These are phyloP conservation scores for Hartigia nigra DNA, from an alignment of 2,888 invertebrate genomes.

Conservation along the genomic window DNA sequence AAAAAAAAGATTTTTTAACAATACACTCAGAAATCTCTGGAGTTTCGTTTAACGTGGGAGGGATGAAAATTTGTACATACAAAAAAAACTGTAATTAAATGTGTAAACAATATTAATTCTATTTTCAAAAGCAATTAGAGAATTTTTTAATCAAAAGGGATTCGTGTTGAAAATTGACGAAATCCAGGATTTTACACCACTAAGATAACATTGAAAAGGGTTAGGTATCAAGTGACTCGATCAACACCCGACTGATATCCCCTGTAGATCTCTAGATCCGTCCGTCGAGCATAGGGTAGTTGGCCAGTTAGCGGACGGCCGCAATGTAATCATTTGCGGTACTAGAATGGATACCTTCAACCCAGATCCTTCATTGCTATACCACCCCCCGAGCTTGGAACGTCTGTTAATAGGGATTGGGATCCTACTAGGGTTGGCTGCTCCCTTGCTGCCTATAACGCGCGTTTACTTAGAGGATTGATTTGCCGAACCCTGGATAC, in stretches of 20 bases:
- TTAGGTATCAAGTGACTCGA: neutral
- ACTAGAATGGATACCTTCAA: conserved; percentile 45
- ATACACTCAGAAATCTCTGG: neutral
- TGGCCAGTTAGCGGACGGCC: conserved; percentile 61
- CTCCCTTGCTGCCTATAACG: neutral
- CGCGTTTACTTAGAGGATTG: neutral
- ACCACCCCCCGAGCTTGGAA: conserved; percentile 7
- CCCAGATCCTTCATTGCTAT: conserved; percentile 16
- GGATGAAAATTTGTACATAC: too few species aligned
- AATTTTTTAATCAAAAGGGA: neutral
- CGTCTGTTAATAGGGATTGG: conserved; percentile 17
- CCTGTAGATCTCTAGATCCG: conserved; percentile 22
- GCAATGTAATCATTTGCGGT: conserved; percentile 64
- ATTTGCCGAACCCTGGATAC: neutral
- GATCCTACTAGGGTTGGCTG: conserved; percentile 12
- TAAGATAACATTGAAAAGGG: neutral
- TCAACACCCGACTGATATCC: neutral
- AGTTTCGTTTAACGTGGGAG: neutral
- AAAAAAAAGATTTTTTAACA: neutral
- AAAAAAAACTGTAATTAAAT: conserved; percentile 44
- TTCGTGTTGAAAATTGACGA: neutral
- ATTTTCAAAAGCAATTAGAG: too few species aligned
- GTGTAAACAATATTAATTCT: conserved; percentile 33
- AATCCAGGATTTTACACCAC: neutral
- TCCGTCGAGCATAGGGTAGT: conserved; percentile 37